Percentiles rank a stretch among this genome's conserved stretches.
phyloP scores from a whole-genome alignment of 2,797 vertebrate genomes.

The Spinus olivaceus region DNA sequence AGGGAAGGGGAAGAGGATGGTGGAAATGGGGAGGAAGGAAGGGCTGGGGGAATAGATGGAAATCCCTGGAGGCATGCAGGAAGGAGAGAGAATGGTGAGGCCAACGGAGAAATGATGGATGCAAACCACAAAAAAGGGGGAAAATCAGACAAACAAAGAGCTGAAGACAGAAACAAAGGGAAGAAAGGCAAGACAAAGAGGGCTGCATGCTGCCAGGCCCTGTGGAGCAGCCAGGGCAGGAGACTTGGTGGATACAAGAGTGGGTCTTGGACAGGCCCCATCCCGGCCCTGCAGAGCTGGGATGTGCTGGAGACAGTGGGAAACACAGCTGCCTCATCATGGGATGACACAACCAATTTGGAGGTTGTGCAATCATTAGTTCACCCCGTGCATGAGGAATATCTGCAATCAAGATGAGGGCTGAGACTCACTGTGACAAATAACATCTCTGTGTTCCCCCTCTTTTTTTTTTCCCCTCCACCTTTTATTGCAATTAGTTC shows the following conservation, averaged over 20 bases:
- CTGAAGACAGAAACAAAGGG: not conserved
- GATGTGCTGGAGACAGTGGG: not conserved
- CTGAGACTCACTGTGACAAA: constrained; percentile 42
- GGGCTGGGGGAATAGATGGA: not conserved
- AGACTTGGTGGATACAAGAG: not conserved
- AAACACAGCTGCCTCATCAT: not conserved
- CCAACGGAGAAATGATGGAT: not conserved
- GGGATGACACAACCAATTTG: not conserved
- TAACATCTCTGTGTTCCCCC: not conserved
- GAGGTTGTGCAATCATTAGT: constrained; percentile 4
- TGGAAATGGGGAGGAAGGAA: not conserved
- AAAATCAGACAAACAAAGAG: not conserved
- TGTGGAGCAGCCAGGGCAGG: rapidly evolving
- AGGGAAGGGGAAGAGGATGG: not conserved
- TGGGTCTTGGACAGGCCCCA: not conserved
- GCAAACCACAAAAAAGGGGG: not conserved
- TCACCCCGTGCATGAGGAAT: not conserved
- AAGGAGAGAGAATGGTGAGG: not conserved
- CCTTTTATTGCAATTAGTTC: constrained; percentile 66
- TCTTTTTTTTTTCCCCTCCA: not conserved
- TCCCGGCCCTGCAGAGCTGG: rapidly evolving
- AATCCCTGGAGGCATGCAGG: rapidly evolving
- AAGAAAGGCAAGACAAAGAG: not conserved
- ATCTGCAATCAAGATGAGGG: constrained; percentile 5
- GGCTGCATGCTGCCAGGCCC: not conserved